phyloP scores from a whole-genome alignment of 2,888 invertebrate genomes.

The Agriopis marginaria region DNA sequence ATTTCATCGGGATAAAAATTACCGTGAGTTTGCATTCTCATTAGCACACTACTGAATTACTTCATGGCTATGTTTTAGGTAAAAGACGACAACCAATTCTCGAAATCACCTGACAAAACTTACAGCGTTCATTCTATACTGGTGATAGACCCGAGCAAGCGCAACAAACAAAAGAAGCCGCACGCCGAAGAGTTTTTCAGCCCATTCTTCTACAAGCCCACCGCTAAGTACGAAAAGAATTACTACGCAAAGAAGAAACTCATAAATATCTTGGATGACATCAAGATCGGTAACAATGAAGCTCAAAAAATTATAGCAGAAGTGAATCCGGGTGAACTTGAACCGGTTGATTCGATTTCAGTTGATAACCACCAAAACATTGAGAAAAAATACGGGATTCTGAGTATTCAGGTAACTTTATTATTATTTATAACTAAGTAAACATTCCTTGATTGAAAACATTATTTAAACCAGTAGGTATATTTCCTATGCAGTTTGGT shows the following conservation, averaged over 20 bases:
- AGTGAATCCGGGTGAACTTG: constrained; percentile 60
- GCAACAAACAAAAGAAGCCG: constrained; percentile 35
- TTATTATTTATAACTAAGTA: neutral
- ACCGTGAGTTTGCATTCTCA: no score
- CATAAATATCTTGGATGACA: constrained; percentile 74
- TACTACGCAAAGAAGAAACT: constrained; percentile 70
- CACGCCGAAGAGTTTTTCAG: constrained; percentile 44
- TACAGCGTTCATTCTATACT: constrained; percentile 10
- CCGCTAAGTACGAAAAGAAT: constrained; percentile 40
- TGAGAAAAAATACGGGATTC: neutral
- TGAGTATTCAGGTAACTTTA: constrained; percentile 22
- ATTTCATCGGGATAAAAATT: no score
- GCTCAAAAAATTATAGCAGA: constrained; percentile 64
- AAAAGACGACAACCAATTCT: constrained; percentile 55
- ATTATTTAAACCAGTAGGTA: no score
- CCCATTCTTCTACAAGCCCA: constrained; percentile 57
- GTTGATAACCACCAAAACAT: constrained; percentile 23
- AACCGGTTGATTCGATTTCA: constrained; percentile 59
- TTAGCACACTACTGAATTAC: no score
- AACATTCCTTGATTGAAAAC: no score
- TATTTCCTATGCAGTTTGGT: no score
- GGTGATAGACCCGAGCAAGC: constrained; percentile 41
- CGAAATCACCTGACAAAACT: constrained; percentile 39
- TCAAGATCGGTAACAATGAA: constrained; percentile 63
- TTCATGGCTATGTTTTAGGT: constrained; percentile 47